A percentile compares a stretch with the other conserved stretches of the same genome.
These are phyloP conservation scores for Onychomys leucogaster DNA, from an alignment of 2,797 vertebrate species.

Conservation along the genomic window DNA sequence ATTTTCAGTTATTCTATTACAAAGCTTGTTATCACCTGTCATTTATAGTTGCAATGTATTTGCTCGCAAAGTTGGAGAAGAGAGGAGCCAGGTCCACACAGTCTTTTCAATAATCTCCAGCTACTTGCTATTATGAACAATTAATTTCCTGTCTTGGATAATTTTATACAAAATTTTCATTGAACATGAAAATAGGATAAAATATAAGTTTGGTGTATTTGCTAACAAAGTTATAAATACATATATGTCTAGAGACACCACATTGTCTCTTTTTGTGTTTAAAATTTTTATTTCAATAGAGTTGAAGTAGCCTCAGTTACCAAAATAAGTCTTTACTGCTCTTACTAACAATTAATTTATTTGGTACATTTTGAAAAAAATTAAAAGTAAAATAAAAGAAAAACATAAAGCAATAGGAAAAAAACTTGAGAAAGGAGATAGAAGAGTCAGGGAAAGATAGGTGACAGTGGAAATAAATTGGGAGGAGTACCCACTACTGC, in stretches of 20 bases:
- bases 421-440: neutral
- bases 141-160: slow-evolving; percentile 25
- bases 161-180: slow-evolving; percentile 56
- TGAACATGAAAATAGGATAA: slow-evolving; percentile 28
- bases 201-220: slow-evolving; percentile 13
- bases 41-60: neutral
- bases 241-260: too few relatives aligned
- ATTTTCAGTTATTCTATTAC: neutral
- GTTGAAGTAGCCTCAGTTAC: neutral
- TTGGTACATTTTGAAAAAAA: neutral
- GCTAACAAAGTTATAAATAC: neutral
- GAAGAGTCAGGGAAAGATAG: neutral
- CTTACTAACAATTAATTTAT: neutral
- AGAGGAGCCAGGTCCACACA: neutral
- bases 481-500: neutral
- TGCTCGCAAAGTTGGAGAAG: neutral
- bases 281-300: neutral
- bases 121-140: slow-evolving; percentile 44
- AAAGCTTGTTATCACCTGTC: neutral
- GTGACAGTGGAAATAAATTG: neutral
- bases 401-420: neutral
- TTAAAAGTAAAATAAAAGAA: neutral
- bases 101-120: neutral
- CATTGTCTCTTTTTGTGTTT: neutral
- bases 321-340: neutral